Evolutionary conservation across 2,113 vertebrate species (phyloP).

Genomic region (Sakesphorus luctuosus): DNA sequence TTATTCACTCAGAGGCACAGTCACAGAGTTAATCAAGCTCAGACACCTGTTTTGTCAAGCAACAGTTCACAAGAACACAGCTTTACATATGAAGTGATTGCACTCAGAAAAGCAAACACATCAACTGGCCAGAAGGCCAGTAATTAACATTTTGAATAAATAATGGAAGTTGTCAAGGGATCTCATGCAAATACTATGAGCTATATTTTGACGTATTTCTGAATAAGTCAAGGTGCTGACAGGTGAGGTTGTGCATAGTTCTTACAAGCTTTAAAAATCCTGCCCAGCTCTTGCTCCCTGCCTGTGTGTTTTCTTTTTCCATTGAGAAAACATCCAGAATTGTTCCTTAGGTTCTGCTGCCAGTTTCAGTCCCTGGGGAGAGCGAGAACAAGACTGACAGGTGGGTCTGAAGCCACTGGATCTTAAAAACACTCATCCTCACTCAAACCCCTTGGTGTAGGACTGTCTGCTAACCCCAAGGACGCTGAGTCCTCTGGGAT

Average conservation of each 20-base stretch:
- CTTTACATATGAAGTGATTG: not conserved
- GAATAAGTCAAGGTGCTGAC: not conserved
- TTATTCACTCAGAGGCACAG: fast-evolving
- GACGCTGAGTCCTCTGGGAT: not conserved
- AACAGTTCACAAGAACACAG: not conserved
- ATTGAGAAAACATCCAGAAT: not conserved
- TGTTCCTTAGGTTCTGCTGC: not conserved
- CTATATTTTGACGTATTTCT: not conserved
- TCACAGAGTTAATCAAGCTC: not conserved
- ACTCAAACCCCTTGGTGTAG: not conserved
- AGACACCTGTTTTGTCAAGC: not conserved
- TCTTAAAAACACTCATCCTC: not conserved
- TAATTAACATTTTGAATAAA: not conserved
- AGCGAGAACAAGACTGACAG: not conserved
- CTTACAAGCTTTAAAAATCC: not conserved
- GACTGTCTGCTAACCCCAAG: conserved; percentile 16
- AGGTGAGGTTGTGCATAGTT: fast-evolving
- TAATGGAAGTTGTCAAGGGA: not conserved
- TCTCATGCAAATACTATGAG: not conserved
- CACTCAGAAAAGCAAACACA: not conserved
- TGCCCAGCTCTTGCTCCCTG: fast-evolving
- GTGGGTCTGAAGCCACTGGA: not conserved
- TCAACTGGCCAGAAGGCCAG: not conserved
- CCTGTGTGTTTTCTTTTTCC: fast-evolving
- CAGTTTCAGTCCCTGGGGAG: not conserved